A percentile compares a stretch with the other conserved stretches of the same genome.
phyloP scores from a whole-genome alignment of 2,113 vertebrate species.

The Propithecus coquereli region DNA sequence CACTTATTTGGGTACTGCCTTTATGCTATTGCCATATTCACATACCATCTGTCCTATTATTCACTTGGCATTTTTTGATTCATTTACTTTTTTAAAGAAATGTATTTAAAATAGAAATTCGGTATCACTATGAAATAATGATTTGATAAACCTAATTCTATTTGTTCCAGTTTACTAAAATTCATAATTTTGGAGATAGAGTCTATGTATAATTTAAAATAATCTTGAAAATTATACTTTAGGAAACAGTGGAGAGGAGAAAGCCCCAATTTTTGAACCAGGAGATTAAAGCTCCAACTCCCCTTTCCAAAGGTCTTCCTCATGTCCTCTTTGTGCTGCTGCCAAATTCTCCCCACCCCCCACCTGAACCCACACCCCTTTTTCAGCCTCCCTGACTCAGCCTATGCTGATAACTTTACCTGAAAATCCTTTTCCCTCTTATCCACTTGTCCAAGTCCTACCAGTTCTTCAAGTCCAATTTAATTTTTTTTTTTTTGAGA shows the following conservation, averaged over 20 bases:
- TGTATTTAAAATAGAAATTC: conserved; percentile 39
- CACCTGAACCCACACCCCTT: too few relatives aligned
- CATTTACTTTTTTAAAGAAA: conserved; percentile 16
- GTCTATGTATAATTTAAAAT: not conserved
- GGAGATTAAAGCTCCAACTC: not conserved
- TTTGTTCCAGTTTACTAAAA: conserved; percentile 12
- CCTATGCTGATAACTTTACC: not conserved
- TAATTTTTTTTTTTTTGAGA: too few relatives aligned
- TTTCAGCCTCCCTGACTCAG: not conserved
- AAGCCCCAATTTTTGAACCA: not conserved
- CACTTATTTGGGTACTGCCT: not conserved
- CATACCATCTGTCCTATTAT: not conserved
- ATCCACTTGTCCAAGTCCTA: not conserved
- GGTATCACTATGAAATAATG: not conserved
- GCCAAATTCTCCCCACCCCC: too few relatives aligned
- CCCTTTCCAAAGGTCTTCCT: not conserved
- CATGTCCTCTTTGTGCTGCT: not conserved
- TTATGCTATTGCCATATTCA: not conserved
- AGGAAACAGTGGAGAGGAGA: not conserved
- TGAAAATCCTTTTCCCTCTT: not conserved
- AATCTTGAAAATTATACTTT: not conserved
- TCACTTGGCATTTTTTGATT: not conserved
- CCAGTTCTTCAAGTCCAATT: not conserved
- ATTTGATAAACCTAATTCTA: conserved; percentile 3
- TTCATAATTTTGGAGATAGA: conserved; percentile 20